Conservation (phyloP, 2,888 invertebrate species). For the Drosophila parthenogenetica region DNA sequence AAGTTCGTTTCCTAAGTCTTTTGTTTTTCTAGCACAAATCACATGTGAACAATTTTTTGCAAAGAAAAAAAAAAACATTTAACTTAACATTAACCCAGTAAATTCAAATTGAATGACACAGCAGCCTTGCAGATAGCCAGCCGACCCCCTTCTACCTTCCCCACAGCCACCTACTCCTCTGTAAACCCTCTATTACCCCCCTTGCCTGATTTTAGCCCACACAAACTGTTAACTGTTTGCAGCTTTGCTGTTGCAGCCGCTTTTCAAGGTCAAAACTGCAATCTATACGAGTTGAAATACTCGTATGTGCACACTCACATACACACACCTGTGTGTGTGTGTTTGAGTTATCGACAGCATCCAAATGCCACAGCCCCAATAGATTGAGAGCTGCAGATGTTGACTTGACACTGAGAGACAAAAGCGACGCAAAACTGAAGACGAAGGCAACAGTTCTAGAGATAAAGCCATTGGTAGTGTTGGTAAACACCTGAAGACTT, state of each 20-base stretch:
- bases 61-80: conserved; percentile 44
- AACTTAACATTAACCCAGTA: conserved; percentile 65
- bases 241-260: conserved; percentile 38
- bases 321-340: conserved; percentile 10
- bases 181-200: neutral
- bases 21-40: conserved; percentile 25
- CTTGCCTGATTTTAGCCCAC: conserved; percentile 43
- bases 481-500: conserved; percentile 13
- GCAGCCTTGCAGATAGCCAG: conserved; percentile 55
- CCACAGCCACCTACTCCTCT: neutral
- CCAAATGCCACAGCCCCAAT: conserved; percentile 50
- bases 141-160: neutral
- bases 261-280: conserved; percentile 71
- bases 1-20: conserved; percentile 56
- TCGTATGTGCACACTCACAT: conserved; percentile 37
- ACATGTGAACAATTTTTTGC: neutral
- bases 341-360: conserved; percentile 50
- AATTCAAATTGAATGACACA: conserved; percentile 63
- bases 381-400: conserved; percentile 56
- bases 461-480: neutral
- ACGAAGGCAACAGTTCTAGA: conserved; percentile 1
- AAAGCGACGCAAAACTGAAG: conserved; percentile 25
- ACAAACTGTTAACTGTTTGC: conserved; percentile 48
- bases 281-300: conserved; percentile 46
- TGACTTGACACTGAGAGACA: conserved; percentile 49